Conservation (phyloP, 2,797 vertebrate genomes). For the Anniella stebbinsi region DNA sequence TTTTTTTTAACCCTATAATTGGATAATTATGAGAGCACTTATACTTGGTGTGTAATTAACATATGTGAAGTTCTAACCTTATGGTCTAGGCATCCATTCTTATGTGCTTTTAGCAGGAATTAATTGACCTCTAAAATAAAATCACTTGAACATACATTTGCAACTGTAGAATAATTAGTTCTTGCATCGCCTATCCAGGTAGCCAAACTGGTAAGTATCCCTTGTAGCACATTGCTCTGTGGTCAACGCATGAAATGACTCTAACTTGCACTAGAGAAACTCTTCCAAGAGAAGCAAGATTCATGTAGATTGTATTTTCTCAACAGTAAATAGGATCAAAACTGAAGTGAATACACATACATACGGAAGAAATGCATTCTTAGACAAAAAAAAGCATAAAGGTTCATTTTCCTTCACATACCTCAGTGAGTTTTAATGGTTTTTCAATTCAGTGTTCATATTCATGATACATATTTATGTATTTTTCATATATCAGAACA, state of each 20-base stretch:
- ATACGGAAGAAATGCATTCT: background rate
- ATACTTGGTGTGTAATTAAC: constrained; percentile 2
- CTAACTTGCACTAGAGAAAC: background rate
- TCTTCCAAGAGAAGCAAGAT: background rate
- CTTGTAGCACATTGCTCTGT: background rate
- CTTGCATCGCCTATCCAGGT: background rate
- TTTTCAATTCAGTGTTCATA: background rate
- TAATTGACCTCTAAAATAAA: constrained; percentile 2
- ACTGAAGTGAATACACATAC: background rate
- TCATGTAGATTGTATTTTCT: too few species aligned
- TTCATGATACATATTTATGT: background rate
- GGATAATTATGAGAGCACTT: background rate
- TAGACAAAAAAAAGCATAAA: background rate
- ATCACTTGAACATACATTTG: background rate
- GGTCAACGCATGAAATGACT: background rate
- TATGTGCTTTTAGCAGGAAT: background rate
- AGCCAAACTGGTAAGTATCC: background rate
- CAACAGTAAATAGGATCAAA: background rate
- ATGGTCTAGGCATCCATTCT: background rate
- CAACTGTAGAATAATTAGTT: background rate
- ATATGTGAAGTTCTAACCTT: background rate
- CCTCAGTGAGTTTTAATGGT: constrained; percentile 14
- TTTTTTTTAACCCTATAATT: background rate
- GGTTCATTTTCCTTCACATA: background rate
- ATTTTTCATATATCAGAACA: background rate